phyloP scores from a whole-genome alignment of 2,113 vertebrate genomes.

The Channa maculata region DNA sequence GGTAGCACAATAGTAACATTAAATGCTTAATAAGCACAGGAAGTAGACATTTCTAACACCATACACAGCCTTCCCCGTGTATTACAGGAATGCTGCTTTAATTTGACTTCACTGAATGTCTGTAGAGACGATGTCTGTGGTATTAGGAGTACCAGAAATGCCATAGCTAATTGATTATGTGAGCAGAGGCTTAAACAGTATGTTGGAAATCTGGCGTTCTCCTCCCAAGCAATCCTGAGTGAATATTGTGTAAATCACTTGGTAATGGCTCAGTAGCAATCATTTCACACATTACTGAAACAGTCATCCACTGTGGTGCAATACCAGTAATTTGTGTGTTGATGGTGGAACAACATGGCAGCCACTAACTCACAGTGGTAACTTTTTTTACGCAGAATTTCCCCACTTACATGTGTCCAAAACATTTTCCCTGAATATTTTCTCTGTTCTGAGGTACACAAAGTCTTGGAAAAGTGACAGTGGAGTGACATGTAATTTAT shows the following conservation, averaged over 20 bases:
- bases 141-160: constrained; percentile 55
- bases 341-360: constrained; percentile 11
- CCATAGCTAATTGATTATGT: constrained; percentile 52
- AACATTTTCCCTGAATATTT: background rate
- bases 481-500: background rate
- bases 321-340: constrained; percentile 16
- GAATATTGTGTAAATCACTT: constrained; percentile 20
- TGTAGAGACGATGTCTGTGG: background rate
- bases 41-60: too few relatives aligned
- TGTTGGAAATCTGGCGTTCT: constrained; percentile 4
- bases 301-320: constrained; percentile 28
- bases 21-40: too few relatives aligned
- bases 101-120: constrained; percentile 6
- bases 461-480: constrained; percentile 11
- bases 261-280: constrained; percentile 15
- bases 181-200: constrained; percentile 10
- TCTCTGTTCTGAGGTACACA: background rate
- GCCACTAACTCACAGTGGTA: background rate
- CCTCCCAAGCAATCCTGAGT: constrained; percentile 1
- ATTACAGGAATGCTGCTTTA: background rate
- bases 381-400: background rate
- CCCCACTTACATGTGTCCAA: background rate
- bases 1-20: too few relatives aligned
- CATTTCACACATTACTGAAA: constrained; percentile 24
- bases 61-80: too few relatives aligned